Evolutionary conservation across 23 tunicate genomes (phyloP), one percentile per base, ranked within the genome.

Genomic region (Pegea sp.): DNA sequence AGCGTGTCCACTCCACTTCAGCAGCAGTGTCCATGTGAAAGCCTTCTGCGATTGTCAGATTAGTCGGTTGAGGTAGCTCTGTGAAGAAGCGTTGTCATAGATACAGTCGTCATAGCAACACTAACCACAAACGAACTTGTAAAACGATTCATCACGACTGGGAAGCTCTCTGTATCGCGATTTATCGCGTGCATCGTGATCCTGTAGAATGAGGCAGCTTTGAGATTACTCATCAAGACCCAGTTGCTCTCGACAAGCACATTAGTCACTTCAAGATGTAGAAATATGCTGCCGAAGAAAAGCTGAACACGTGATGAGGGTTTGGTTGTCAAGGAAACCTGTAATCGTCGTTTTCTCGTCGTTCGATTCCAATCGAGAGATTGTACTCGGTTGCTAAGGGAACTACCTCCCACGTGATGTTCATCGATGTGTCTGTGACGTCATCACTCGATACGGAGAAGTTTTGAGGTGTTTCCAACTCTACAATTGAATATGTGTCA

Each of bases 11-110:
- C 22, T 68, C 80, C 16, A 84, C 30, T 29, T 73, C 76, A 3
- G 95, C 95, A 44, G 73, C 95, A 34, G 95, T 84, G 63, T 84
- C 95, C 95, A 84, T 84, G 77, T 66, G 74, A 34, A 68, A 63
- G 25, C 59, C 48, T 28, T 63, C 75, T n/a, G 28, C 25, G 60
- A 62, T 20, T 1, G 56, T 64, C 0, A 84, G 33, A 22, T 57
- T 69, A 11, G 28, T 52, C 16, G 95, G 95, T 11, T 30, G 60
- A 7, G 68, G 49, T 19, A 84, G 84, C 44, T 74, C 95, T 84
- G 57, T 2, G 53, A 22, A 25, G 1, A 42, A 64, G 46, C 16
- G 11, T 8, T 38, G 46, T 8, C 46, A 8, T 16, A 16, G 11
- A 38, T 16, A 38, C 46, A 38, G 16, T 16, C 16, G 16, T 16